phyloP scores from a whole-genome alignment of 2,113 vertebrate species.

The Semicossyphus pulcher region DNA sequence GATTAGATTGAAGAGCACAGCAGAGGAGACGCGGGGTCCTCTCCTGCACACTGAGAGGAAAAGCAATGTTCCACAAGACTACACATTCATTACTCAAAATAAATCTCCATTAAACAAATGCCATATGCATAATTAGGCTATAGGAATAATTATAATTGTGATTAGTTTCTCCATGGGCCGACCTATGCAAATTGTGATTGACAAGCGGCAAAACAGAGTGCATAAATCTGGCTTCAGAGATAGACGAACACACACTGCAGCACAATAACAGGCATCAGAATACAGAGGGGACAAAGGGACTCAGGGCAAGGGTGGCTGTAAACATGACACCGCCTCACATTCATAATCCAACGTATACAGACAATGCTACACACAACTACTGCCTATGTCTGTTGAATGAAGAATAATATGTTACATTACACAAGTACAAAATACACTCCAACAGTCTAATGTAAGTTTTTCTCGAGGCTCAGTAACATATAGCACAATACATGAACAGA shows the following conservation, averaged over 20 bases:
- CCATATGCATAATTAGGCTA: conserved; percentile 79
- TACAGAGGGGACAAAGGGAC: conserved; percentile 40
- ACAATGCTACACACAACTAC: conserved; percentile 2
- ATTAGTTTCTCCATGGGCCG: conserved; percentile 74
- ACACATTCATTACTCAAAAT: conserved; percentile 83
- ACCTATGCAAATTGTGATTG: conserved; percentile 78
- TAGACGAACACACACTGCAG: conserved; percentile 11
- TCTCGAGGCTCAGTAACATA: too few species aligned
- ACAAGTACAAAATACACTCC: too few species aligned
- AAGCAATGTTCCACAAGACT: conserved; percentile 84
- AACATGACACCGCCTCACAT: conserved; percentile 27
- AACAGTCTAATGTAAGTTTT: too few species aligned
- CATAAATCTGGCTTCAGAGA: conserved; percentile 43
- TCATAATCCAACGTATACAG: conserved; percentile 6
- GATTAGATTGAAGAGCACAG: conserved; percentile 69
- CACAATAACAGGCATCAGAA: conserved; percentile 36
- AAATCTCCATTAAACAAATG: conserved; percentile 84
- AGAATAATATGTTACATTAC: too few species aligned
- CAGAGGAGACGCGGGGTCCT: conserved; percentile 49
- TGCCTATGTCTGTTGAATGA: too few species aligned
- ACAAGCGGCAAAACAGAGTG: conserved; percentile 53
- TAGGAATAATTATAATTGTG: conserved; percentile 80
- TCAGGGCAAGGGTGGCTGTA: conserved; percentile 25
- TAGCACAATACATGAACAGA: background rate
- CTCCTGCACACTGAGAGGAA: conserved; percentile 58